phyloP scores from a whole-genome alignment of 92 coral and sea anemone species.

The Porites cylindrica region DNA sequence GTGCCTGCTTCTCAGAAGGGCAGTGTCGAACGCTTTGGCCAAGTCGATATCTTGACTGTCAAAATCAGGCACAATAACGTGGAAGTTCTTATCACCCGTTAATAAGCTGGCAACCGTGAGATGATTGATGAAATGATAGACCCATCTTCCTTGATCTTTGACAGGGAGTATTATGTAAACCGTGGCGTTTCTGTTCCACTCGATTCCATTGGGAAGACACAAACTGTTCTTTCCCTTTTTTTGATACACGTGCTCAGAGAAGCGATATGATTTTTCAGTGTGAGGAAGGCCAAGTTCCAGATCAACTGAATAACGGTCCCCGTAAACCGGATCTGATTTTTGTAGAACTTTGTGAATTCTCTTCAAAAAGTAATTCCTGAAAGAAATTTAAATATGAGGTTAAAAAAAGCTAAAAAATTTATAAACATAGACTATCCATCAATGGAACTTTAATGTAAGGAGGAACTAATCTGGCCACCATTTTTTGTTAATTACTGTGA shows the following conservation, averaged over 20 bases:
- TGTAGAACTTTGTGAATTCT: conserved; percentile 42
- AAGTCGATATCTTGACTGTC: conserved; percentile 48
- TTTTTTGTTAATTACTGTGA: too few relatives aligned
- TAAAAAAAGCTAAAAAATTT: too few relatives aligned
- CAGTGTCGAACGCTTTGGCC: conserved; percentile 15
- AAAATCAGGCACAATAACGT: conserved; percentile 47
- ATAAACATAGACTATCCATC: too few relatives aligned
- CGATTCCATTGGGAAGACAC: conserved; percentile 45
- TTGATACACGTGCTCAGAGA: conserved; percentile 44
- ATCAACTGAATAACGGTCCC: conserved; percentile 46
- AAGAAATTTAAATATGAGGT: not conserved
- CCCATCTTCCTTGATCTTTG: conserved; percentile 56
- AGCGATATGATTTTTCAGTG: conserved; percentile 14
- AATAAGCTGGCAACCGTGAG: conserved; percentile 27
- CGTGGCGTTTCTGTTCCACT: conserved; percentile 30
- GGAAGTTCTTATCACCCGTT: conserved; percentile 44
- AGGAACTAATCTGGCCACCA: too few relatives aligned
- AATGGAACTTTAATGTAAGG: too few relatives aligned
- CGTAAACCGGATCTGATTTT: conserved; percentile 38
- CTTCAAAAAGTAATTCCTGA: conserved; percentile 22
- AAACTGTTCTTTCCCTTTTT: conserved; percentile 11
- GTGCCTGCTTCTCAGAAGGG: conserved; percentile 31
- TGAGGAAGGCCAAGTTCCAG: conserved; percentile 16
- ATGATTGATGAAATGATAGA: conserved; percentile 40
- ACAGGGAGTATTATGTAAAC: conserved; percentile 43